Evolutionary conservation across 2,888 invertebrate species (phyloP).

Genomic region (Furcula furcula): DNA sequence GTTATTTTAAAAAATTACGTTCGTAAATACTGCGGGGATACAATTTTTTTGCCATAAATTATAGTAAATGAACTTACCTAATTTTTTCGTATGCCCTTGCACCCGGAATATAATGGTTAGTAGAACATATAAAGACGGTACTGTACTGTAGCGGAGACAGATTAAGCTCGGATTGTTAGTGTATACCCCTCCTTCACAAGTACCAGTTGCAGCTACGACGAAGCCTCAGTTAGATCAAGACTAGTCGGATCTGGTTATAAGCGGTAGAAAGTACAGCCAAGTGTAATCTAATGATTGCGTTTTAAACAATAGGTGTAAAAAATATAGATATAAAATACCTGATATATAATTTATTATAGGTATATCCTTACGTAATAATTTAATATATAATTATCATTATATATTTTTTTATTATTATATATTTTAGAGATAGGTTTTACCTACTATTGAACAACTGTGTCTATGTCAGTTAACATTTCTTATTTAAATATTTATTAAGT

Average conservation of each 20-base stretch:
- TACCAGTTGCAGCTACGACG: constrained; percentile 27
- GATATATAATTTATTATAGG: no score
- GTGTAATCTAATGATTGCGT: no score
- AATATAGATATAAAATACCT: no score
- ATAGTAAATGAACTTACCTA: constrained; percentile 13
- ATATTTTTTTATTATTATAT: no score
- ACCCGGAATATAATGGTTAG: constrained; percentile 43
- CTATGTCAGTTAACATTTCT: no score
- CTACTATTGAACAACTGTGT: no score
- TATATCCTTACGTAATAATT: no score
- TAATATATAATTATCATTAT: no score
- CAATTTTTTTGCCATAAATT: background rate
- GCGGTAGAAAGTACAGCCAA: background rate
- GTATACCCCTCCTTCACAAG: constrained; percentile 64
- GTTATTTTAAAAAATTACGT: constrained; percentile 6
- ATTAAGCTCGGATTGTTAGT: constrained; percentile 43
- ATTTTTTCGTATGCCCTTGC: constrained; percentile 27
- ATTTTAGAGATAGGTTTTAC: no score
- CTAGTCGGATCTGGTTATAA: constrained; percentile 20
- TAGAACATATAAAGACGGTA: constrained; percentile 42
- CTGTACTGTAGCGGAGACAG: constrained; percentile 35
- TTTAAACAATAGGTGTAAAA: no score
- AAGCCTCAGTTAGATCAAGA: constrained; percentile 22
- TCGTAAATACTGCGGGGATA: constrained; percentile 8
- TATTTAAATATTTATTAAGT: no score